These are phyloP conservation scores for Botia kubotai DNA, from an alignment of 2,797 vertebrate species.

Conservation along the genomic window DNA sequence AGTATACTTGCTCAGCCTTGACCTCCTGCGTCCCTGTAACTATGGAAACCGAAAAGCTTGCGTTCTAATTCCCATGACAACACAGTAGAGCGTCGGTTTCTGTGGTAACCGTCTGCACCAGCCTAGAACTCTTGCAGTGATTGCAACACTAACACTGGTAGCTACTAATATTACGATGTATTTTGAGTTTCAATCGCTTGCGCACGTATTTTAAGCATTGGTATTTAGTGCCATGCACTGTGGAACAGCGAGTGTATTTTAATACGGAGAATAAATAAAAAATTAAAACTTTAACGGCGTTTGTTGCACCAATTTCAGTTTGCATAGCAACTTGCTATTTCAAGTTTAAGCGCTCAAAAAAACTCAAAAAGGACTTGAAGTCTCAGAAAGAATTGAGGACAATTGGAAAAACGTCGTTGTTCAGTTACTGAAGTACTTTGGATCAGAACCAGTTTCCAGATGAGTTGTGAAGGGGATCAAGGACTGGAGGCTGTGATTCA, in stretches of 20 bases:
- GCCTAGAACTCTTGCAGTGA: constrained; percentile 8
- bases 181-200: neutral
- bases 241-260: neutral
- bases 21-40: constrained; percentile 55
- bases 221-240: neutral
- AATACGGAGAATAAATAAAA: neutral
- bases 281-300: neutral
- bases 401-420: constrained; percentile 13
- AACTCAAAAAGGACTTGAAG: constrained; percentile 26
- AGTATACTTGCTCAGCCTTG: neutral
- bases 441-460: constrained; percentile 44
- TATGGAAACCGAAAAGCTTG: constrained; percentile 67
- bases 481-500: constrained; percentile 80
- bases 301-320: neutral
- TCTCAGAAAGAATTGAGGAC: neutral
- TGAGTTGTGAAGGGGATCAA: constrained; percentile 59
- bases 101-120: constrained; percentile 61
- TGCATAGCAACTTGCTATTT: constrained; percentile 20
- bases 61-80: constrained; percentile 69
- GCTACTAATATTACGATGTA: neutral
- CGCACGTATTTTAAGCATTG: constrained; percentile 1
- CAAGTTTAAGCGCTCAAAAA: neutral
- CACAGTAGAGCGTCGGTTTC: constrained; percentile 66
- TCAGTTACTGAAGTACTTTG: neutral
- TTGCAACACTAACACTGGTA: constrained; percentile 50